phyloP scores from a whole-genome alignment of 1,140 invertebrate genomes.

The Drosophila jambulina region DNA sequence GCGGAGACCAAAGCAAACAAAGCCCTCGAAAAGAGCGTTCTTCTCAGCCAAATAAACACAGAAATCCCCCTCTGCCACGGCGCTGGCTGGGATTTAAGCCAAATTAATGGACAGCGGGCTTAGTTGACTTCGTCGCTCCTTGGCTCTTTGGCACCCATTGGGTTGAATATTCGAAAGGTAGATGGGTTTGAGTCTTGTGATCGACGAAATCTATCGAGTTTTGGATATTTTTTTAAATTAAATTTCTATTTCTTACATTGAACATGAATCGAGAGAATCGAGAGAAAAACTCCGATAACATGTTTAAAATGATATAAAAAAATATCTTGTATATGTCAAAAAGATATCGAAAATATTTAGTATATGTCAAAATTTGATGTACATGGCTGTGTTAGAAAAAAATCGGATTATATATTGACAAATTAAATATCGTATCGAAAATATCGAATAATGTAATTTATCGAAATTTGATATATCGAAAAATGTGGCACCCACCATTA shows the following conservation, averaged over 20 bases:
- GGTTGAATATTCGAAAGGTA: not conserved
- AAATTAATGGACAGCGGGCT: conserved; percentile 72
- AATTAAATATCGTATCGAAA: not conserved
- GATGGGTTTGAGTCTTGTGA: not conserved
- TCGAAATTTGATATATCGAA: not conserved
- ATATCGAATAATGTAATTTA: not conserved
- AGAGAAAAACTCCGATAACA: not conserved
- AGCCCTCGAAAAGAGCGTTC: conserved; percentile 21
- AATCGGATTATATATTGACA: not conserved
- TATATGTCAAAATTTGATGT: not conserved
- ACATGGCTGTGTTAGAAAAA: not conserved
- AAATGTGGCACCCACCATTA: too few relatives aligned
- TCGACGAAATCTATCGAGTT: not conserved
- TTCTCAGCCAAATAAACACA: conserved; percentile 48
- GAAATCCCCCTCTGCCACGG: conserved; percentile 4
- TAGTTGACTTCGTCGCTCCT: conserved; percentile 13
- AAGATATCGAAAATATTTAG: too few relatives aligned
- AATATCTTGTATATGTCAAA: too few relatives aligned
- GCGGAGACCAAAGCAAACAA: conserved; percentile 39
- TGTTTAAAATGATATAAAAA: not conserved
- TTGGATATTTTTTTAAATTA: too few relatives aligned
- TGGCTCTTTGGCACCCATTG: conserved; percentile 6
- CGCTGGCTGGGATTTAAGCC: conserved; percentile 66
- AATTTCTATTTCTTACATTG: too few relatives aligned
- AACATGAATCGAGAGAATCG: too few relatives aligned